These are phyloP conservation scores for Pantherophis guttatus DNA, from an alignment of 2,113 vertebrate genomes.

Conservation along the genomic window DNA sequence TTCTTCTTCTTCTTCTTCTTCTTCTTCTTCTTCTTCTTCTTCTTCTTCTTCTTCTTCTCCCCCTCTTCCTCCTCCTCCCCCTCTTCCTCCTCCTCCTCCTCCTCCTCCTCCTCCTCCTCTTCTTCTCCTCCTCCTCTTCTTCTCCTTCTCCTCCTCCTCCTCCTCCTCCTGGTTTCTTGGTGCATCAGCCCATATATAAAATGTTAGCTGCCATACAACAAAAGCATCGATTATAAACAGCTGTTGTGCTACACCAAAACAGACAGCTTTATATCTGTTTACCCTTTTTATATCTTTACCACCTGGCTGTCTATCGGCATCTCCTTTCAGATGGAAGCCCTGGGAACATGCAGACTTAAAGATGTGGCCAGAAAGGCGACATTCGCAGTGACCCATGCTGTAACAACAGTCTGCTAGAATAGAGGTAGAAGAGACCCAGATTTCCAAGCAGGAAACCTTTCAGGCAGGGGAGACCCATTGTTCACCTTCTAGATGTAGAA, in stretches of 20 bases:
- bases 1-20: too few species aligned
- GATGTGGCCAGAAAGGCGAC: too few species aligned
- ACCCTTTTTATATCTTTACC: not conserved
- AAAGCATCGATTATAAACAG: not conserved
- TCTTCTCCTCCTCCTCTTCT: not conserved
- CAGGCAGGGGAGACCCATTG: too few species aligned
- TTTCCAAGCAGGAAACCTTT: not conserved
- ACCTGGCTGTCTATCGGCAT: not conserved
- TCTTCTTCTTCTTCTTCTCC: too few species aligned
- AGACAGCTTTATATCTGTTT: not conserved
- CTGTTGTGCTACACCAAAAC: not conserved
- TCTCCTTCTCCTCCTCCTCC: not conserved
- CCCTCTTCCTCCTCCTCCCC: too few species aligned
- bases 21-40: too few species aligned
- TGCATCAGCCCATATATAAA: not conserved
- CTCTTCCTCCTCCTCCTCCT: too few species aligned
- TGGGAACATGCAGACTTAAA: not conserved
- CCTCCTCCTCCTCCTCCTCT: too few species aligned
- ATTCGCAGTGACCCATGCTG: not conserved
- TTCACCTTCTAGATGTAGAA: not conserved
- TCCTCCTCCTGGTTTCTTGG: not conserved
- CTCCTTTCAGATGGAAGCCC: not conserved
- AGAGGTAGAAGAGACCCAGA: not conserved
- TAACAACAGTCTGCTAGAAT: not conserved
- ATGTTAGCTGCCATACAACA: not conserved